Percentiles rank a stretch among this genome's conserved stretches.
These are phyloP conservation scores for Hypomesus transpacificus DNA, from an alignment of 2,113 vertebrate species.

Conservation along the genomic window DNA sequence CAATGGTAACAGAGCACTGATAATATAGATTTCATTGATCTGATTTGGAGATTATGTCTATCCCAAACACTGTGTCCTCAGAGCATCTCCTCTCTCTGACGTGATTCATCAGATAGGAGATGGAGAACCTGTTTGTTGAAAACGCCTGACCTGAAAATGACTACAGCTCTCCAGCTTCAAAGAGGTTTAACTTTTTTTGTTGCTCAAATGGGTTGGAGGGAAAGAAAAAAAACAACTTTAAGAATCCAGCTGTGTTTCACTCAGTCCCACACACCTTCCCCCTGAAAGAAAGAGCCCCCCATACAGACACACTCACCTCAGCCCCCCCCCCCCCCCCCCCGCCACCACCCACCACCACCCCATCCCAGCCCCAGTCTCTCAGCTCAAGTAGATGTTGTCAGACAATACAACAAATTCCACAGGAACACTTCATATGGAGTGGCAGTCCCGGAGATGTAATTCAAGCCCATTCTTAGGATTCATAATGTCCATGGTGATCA, in stretches of 20 bases:
- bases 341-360: not conserved
- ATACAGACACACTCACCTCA: not conserved
- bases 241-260: slow-evolving; percentile 64
- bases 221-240: slow-evolving; percentile 55
- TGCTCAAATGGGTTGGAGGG: slow-evolving; percentile 56
- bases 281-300: slow-evolving; percentile 42
- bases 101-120: not conserved
- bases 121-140: slow-evolving; percentile 28
- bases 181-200: slow-evolving; percentile 39
- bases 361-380: slow-evolving; percentile 51
- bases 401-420: slow-evolving; percentile 79
- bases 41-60: too few species aligned
- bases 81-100: not conserved
- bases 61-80: too few species aligned
- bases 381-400: slow-evolving; percentile 77
- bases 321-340: not conserved
- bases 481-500: slow-evolving; percentile 74
- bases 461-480: slow-evolving; percentile 80
- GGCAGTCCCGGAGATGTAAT: slow-evolving; percentile 79
- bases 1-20: not conserved
- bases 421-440: slow-evolving; percentile 78
- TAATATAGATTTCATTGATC: not conserved
- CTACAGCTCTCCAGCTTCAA: slow-evolving; percentile 61
- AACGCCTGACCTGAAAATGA: slow-evolving; percentile 46
- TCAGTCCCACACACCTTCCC: slow-evolving; percentile 70